phyloP scores from a whole-genome alignment of 2,888 invertebrate species.

The Patella ulyssiponensis region DNA sequence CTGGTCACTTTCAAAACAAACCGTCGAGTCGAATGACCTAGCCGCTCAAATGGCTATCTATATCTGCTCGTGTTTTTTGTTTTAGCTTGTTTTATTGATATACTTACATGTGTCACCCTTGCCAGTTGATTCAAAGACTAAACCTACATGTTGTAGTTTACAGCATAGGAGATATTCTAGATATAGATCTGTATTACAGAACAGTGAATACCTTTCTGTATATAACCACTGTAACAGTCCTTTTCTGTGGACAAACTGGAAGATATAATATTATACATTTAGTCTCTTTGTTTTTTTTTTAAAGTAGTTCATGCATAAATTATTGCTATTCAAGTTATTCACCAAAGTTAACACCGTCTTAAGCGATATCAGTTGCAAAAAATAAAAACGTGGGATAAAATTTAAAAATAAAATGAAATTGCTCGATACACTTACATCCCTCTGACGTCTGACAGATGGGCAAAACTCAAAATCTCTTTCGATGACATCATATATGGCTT shows the following conservation, averaged over 20 bases:
- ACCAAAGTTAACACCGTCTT: no score
- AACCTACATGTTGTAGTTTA: constrained; percentile 21
- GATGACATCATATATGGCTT: constrained; percentile 48
- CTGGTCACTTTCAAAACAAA: no score
- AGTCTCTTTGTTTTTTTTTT: no score
- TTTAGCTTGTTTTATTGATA: background rate
- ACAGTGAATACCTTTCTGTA: constrained; percentile 39
- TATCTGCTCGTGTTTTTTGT: background rate
- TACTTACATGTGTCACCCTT: constrained; percentile 5
- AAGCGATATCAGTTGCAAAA: no score
- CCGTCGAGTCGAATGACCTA: no score
- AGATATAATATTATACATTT: background rate
- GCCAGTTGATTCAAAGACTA: constrained; percentile 8
- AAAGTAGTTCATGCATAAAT: no score
- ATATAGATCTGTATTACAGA: constrained; percentile 41
- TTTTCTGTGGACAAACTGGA: constrained; percentile 41
- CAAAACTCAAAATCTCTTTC: constrained; percentile 51
- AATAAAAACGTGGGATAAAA: no score
- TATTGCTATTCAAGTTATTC: no score
- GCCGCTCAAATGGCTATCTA: background rate
- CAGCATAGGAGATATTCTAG: constrained; percentile 41
- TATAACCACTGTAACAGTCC: constrained; percentile 46
- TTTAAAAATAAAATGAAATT: background rate
- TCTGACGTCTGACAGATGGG: constrained; percentile 44
- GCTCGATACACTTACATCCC: constrained; percentile 39